Conservation (phyloP, 2,113 vertebrate species). For the Engystomops pustulosus region DNA sequence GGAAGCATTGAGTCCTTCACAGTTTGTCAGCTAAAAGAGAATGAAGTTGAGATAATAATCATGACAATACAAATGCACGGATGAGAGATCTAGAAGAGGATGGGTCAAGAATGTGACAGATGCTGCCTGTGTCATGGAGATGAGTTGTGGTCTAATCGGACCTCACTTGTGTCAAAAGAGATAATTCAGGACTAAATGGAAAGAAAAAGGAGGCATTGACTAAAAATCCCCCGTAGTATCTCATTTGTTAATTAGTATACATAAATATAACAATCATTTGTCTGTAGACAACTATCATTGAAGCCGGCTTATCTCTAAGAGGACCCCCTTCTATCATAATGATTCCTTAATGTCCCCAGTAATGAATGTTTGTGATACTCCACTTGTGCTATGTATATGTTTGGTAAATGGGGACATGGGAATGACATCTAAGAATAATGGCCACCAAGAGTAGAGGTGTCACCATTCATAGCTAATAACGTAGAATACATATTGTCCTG, state of each 20-base stretch:
- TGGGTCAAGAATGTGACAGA: slow-evolving; percentile 58
- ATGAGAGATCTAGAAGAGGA: slow-evolving; percentile 47
- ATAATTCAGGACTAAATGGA: slow-evolving; percentile 50
- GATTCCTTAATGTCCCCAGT: slow-evolving; percentile 35
- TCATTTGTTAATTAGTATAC: slow-evolving; percentile 38
- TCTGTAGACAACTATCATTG: background rate
- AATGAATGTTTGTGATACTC: slow-evolving; percentile 50
- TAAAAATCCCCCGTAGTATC: background rate
- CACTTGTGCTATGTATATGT: slow-evolving; percentile 19
- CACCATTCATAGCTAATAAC: background rate
- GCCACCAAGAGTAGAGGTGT: background rate
- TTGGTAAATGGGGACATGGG: slow-evolving; percentile 9
- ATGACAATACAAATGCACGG: slow-evolving; percentile 49
- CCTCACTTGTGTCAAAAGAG: slow-evolving; percentile 53
- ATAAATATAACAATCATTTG: slow-evolving; percentile 45
- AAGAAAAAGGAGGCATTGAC: slow-evolving; percentile 16
- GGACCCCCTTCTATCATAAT: slow-evolving; percentile 23
- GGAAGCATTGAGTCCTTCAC: background rate
- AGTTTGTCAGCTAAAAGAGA: background rate
- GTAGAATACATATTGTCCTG: background rate
- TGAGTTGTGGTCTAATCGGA: slow-evolving; percentile 53
- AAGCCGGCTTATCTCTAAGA: slow-evolving; percentile 14
- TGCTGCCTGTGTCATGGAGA: slow-evolving; percentile 57
- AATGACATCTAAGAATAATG: slow-evolving; percentile 21
- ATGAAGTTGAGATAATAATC: slow-evolving; percentile 52